Evolutionary conservation across 2,888 invertebrate species (phyloP).

Genomic region (Eristalis arbustorum): DNA sequence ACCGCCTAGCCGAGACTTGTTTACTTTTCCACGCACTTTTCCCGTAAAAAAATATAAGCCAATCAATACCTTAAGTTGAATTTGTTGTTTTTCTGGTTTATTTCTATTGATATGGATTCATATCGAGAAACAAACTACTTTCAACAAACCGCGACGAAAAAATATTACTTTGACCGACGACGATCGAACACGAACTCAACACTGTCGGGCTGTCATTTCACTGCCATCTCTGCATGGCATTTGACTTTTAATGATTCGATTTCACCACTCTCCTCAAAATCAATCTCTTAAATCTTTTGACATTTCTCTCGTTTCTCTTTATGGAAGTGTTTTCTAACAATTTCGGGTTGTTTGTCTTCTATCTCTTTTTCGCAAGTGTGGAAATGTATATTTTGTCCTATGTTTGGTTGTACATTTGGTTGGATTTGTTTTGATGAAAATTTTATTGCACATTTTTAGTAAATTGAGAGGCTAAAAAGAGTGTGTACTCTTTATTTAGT

Average conservation of each 20-base stretch:
- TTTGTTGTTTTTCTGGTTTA: not conserved
- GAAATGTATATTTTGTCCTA: not conserved
- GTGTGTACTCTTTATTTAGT: not conserved
- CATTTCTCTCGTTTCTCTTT: not conserved
- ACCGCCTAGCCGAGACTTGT: not conserved
- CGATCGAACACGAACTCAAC: conserved; percentile 58
- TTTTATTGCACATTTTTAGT: not conserved
- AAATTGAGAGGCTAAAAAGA: not conserved
- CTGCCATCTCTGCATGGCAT: conserved; percentile 22
- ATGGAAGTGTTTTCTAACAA: not conserved
- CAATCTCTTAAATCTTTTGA: conserved; percentile 19
- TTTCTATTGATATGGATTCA: not conserved
- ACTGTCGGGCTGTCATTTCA: not conserved
- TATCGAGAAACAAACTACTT: not conserved
- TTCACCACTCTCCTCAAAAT: conserved; percentile 13
- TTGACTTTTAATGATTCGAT: conserved; percentile 5
- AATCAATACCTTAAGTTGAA: not conserved
- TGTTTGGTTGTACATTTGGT: conserved; percentile 11
- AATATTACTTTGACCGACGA: conserved; percentile 27
- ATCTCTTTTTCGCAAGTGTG: not conserved
- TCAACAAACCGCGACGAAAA: conserved; percentile 12
- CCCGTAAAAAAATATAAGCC: not conserved
- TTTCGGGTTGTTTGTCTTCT: conserved; percentile 40
- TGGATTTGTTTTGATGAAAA: conserved; percentile 47
- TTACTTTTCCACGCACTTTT: not conserved